These are phyloP conservation scores for Geophilus truncorum DNA, from an alignment of 2,888 invertebrate species.

Conservation along the genomic window DNA sequence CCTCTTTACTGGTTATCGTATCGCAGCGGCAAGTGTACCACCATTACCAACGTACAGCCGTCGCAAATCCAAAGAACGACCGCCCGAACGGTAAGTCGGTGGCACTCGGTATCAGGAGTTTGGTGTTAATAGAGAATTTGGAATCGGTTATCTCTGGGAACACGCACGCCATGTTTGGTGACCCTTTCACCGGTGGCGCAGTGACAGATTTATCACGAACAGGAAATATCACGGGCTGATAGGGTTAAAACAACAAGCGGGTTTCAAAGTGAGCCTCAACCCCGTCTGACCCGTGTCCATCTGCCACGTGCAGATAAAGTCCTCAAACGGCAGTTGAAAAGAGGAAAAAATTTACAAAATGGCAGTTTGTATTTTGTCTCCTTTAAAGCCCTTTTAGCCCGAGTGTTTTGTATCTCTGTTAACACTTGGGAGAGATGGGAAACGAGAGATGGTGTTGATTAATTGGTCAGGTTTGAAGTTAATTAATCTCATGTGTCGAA, in stretches of 20 bases:
- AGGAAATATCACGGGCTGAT: slow-evolving; percentile 27
- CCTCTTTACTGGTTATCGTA: slow-evolving; percentile 94
- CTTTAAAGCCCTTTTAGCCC: background rate
- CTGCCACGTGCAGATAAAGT: slow-evolving; percentile 22
- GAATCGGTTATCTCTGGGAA: slow-evolving; percentile 8
- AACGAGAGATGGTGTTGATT: slow-evolving; percentile 5
- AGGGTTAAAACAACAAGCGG: slow-evolving; percentile 22
- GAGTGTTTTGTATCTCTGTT: background rate
- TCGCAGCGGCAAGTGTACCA: slow-evolving; percentile 93
- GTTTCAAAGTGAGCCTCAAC: slow-evolving; percentile 1
- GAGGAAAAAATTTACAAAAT: background rate
- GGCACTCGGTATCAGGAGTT: background rate
- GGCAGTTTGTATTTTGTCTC: background rate
- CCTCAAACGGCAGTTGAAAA: background rate
- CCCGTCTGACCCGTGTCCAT: slow-evolving; percentile 2
- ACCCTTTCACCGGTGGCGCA: slow-evolving; percentile 6
- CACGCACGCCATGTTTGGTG: slow-evolving; percentile 11
- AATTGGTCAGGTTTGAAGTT: slow-evolving; percentile 15
- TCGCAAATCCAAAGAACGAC: slow-evolving; percentile 88
- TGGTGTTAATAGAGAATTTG: background rate
- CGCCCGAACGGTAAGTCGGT: slow-evolving; percentile 64
- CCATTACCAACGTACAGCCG: slow-evolving; percentile 86
- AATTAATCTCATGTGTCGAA: slow-evolving; percentile 20
- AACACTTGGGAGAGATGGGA: background rate
- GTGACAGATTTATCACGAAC: slow-evolving; percentile 16